Evolutionary conservation across 1,140 invertebrate species (phyloP), one percentile per base, ranked within the genome.

Genomic region (Neodiprion fabricii): DNA sequence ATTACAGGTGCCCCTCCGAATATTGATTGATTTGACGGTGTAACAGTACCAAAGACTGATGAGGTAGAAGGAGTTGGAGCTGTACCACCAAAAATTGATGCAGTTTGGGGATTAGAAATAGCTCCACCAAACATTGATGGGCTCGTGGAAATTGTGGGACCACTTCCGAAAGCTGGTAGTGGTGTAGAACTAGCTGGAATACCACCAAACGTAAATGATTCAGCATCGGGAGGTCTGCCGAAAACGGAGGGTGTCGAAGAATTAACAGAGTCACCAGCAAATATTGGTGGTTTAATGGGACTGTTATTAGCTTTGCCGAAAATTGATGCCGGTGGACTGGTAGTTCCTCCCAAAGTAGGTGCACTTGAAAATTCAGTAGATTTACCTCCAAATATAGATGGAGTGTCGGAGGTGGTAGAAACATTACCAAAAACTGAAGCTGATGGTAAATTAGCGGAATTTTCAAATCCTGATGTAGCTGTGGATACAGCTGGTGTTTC

Each of bases 361-460:
- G 74, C 5, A 21, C 49, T 74, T 21, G 65, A 28, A 66, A 71
- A 71, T 21, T 7, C 7, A 23, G 53, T 21, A 21, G 72, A 28
- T 67, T 21, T 72, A 14, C 74, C 72, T 3, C 78, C 77, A 67
- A 81, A 81, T 10, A 80, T 72, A 1, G 78, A 79, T 1, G 75
- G 12, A 11, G 74, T 72, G 7, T 67, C 61, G 9, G 76, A 14
- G 1, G 23, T 70, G 1, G 11, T 61, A 61, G 53, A 61, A 61
- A 61, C 9, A 17, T 61, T 9, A 17, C 53, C 53, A 61, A 61
- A 61, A 61, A 61, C 53, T 14, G 53, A 61, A 61, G 11, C n/a
- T 61, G 53, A 61, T 5, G 11, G 3, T 61, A 17, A 61, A 17
- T 61, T 61, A 61, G 11, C 53, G n/a, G 53, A 17, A 61, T 61